Evolutionary conservation across 2,888 invertebrate genomes (phyloP).

Genomic region (Masnerella sp.): DNA sequence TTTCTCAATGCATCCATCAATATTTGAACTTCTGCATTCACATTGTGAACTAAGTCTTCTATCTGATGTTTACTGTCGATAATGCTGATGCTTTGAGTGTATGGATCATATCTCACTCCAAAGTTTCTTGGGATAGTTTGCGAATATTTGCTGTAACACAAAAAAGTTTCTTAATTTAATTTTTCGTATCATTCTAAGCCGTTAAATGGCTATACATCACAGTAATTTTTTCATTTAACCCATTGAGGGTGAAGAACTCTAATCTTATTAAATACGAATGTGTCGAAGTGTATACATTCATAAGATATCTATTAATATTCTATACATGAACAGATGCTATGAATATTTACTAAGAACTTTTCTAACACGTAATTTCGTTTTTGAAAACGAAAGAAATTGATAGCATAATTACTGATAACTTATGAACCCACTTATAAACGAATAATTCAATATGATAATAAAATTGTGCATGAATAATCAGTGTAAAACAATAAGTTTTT

Average conservation of each 20-base stretch:
- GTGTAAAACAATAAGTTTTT: too few relatives aligned
- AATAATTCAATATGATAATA: too few relatives aligned
- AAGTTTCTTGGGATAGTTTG: conserved; percentile 94
- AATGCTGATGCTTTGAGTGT: conserved; percentile 96
- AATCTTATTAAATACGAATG: too few relatives aligned
- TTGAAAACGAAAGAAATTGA: conserved; percentile 7
- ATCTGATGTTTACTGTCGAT: conserved; percentile 95
- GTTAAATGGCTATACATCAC: too few relatives aligned
- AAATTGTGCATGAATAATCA: too few relatives aligned
- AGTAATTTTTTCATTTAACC: too few relatives aligned
- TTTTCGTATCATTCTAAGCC: neutral
- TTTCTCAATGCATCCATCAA: conserved; percentile 87
- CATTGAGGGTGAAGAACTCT: too few relatives aligned
- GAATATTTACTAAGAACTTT: too few relatives aligned
- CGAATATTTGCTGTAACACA: conserved; percentile 89
- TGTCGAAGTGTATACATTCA: too few relatives aligned
- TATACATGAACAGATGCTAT: neutral
- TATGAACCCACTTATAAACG: conserved; percentile 12
- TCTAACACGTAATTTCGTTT: neutral
- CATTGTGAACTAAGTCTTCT: conserved; percentile 87
- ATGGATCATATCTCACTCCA: conserved; percentile 96
- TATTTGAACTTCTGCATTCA: conserved; percentile 88
- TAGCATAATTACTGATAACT: conserved; percentile 22
- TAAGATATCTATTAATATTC: too few relatives aligned
- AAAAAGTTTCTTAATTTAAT: conserved; percentile 35